These are phyloP conservation scores for Euglossa dilemma DNA, from an alignment of 1,140 invertebrate species.

Conservation along the genomic window DNA sequence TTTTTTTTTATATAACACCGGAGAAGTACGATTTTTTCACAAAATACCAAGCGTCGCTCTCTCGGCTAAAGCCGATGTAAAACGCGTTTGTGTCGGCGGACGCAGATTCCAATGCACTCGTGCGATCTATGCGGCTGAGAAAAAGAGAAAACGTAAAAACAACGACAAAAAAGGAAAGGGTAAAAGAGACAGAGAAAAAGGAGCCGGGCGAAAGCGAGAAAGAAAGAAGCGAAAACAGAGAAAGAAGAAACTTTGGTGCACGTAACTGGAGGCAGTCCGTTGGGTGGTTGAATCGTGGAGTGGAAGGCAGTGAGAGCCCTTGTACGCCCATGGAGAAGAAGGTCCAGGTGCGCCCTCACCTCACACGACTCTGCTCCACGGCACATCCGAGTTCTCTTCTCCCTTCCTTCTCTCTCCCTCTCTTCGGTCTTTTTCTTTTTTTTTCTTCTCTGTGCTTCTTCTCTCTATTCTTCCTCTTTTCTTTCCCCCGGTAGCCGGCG, in stretches of 20 bases:
- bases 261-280: conserved; percentile 64
- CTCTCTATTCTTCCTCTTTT: neutral
- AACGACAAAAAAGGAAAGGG: neutral
- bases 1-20: neutral
- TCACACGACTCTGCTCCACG: conserved; percentile 60
- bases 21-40: neutral
- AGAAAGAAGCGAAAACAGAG: conserved; percentile 17
- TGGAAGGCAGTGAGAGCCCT: conserved; percentile 69
- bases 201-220: neutral
- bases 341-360: conserved; percentile 71
- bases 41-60: neutral
- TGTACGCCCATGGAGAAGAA: conserved; percentile 64
- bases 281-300: conserved; percentile 67
- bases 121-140: conserved; percentile 5
- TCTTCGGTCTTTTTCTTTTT: neutral
- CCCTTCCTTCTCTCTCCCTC: conserved; percentile 31
- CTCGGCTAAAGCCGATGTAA: neutral
- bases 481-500: neutral
- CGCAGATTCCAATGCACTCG: conserved; percentile 34
- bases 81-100: conserved; percentile 16
- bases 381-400: conserved; percentile 58
- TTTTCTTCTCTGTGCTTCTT: conserved; percentile 1
- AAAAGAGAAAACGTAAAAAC: conserved; percentile 1
- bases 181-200: neutral
- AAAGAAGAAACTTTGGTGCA: conserved; percentile 48